Percentiles rank a stretch among this genome's conserved stretches.
phyloP scores from a whole-genome alignment of 2,797 vertebrate genomes.

The Vespertilio murinus region DNA sequence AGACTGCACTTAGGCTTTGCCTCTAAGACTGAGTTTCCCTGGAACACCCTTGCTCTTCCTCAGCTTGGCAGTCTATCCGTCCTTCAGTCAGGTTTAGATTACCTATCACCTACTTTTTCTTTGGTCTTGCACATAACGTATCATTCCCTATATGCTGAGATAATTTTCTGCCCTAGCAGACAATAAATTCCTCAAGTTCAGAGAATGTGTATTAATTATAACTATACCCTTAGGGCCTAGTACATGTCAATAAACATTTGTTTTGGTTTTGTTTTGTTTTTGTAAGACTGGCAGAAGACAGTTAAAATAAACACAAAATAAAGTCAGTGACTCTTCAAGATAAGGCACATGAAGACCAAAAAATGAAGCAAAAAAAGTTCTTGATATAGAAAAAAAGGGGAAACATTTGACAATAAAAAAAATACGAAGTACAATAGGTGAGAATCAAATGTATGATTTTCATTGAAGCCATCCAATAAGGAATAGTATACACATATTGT shows the following conservation, averaged over 20 bases:
- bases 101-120: background rate
- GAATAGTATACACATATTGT: slow-evolving; percentile 59
- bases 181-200: slow-evolving; percentile 16
- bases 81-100: background rate
- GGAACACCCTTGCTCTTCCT: background rate
- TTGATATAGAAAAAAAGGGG: slow-evolving; percentile 33
- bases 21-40: background rate
- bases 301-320: slow-evolving; percentile 53
- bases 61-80: background rate
- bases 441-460: slow-evolving; percentile 62
- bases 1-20: background rate
- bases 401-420: background rate
- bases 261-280: background rate
- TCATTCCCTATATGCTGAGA: background rate
- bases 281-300: background rate
- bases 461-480: slow-evolving; percentile 61
- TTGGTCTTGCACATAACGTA: background rate
- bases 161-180: background rate
- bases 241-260: background rate
- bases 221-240: background rate
- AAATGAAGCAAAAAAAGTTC: slow-evolving; percentile 24
- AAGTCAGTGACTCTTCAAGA: slow-evolving; percentile 30
- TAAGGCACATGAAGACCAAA: background rate
- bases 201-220: slow-evolving; percentile 31
- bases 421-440: slow-evolving; percentile 62